phyloP scores from a whole-genome alignment of 92 coral and sea anemone genomes.

The Galaxea fascicularis region DNA sequence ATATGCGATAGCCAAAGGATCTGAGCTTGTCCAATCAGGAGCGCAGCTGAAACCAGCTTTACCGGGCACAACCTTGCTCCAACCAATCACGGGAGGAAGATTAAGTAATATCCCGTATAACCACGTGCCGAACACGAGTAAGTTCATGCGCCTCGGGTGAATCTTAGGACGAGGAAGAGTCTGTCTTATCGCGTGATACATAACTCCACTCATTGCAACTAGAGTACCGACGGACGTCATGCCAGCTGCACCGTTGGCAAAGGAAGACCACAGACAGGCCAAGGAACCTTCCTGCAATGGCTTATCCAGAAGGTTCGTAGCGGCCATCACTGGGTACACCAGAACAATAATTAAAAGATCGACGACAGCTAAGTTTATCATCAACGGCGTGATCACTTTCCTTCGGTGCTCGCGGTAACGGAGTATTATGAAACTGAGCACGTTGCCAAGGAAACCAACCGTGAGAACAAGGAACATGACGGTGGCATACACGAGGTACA shows the following conservation, averaged over 20 bases:
- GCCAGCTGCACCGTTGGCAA: slow-evolving; percentile 73
- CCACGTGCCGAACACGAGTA: slow-evolving; percentile 65
- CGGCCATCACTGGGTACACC: slow-evolving; percentile 69
- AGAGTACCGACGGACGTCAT: slow-evolving; percentile 63
- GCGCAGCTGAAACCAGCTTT: slow-evolving; percentile 78
- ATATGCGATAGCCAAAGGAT: slow-evolving; percentile 38
- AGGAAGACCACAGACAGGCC: slow-evolving; percentile 70
- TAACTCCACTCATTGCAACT: slow-evolving; percentile 56
- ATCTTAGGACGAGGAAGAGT: slow-evolving; percentile 32
- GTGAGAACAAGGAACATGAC: slow-evolving; percentile 62
- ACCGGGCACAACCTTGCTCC: slow-evolving; percentile 76
- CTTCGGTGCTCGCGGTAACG: slow-evolving; percentile 59
- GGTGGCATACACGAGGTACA: slow-evolving; percentile 39
- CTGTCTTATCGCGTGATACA: slow-evolving; percentile 57
- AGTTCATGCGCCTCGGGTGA: slow-evolving; percentile 12
- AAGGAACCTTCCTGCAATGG: slow-evolving; percentile 15
- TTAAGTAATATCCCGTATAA: slow-evolving; percentile 66
- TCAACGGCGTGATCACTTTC: slow-evolving; percentile 67
- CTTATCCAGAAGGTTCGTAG: slow-evolving; percentile 39
- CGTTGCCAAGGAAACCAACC: slow-evolving; percentile 72
- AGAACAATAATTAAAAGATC: slow-evolving; percentile 62
- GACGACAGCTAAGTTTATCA: slow-evolving; percentile 64
- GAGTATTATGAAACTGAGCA: slow-evolving; percentile 46
- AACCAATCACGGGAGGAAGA: slow-evolving; percentile 75
- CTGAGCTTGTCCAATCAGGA: slow-evolving; percentile 74